Percentiles rank a stretch among this genome's conserved stretches.
These are phyloP conservation scores for Ammospiza caudacuta DNA, from an alignment of 2,113 vertebrate species.

Conservation along the genomic window DNA sequence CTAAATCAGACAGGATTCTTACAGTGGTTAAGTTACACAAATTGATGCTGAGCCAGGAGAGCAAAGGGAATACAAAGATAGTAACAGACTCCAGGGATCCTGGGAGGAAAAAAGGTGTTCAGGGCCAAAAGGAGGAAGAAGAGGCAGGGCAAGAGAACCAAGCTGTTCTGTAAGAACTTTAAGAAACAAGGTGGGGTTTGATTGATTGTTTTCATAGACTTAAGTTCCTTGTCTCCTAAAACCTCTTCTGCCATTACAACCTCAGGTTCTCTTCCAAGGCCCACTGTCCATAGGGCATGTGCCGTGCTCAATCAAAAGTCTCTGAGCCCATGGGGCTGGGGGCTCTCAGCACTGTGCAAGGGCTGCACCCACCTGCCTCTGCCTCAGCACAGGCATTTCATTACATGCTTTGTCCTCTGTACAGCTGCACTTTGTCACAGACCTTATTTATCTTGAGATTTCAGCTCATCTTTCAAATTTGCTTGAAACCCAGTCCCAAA, in stretches of 20 bases:
- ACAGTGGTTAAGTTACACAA: neutral
- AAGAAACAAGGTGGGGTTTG: neutral
- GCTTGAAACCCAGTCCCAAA: constrained; percentile 7
- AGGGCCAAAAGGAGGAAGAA: neutral
- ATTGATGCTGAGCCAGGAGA: constrained; percentile 8
- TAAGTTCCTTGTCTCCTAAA: neutral
- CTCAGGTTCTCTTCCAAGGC: neutral
- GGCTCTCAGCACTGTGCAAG: neutral
- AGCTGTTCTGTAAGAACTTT: neutral
- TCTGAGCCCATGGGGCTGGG: neutral
- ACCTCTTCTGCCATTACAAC: neutral
- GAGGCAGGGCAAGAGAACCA: neutral
- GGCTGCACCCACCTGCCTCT: constrained; percentile 47
- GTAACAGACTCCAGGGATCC: neutral
- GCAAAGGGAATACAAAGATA: constrained; percentile 35
- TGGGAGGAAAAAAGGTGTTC: neutral
- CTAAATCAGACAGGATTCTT: constrained; percentile 31
- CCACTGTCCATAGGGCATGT: neutral
- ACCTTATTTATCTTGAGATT: constrained; percentile 36
- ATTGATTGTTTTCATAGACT: neutral
- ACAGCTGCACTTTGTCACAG: constrained; percentile 45
- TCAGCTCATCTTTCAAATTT: constrained; percentile 43
- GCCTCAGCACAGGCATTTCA: neutral
- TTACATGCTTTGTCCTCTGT: neutral
- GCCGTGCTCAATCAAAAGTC: neutral